phyloP scores from a whole-genome alignment of 2,113 vertebrate genomes.

The Nerophis ophidion region DNA sequence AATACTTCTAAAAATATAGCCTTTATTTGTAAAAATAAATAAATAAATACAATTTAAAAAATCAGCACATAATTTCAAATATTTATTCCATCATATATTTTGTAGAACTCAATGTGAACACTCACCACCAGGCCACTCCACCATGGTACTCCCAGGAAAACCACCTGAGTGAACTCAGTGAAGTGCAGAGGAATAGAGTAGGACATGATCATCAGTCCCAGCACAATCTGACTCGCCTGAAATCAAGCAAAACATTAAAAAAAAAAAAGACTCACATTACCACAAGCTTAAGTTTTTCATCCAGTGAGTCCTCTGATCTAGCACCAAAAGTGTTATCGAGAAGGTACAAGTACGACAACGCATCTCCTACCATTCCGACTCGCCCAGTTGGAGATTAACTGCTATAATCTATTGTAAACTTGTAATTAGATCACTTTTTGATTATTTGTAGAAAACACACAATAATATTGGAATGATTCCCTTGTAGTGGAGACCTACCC shows the following conservation, averaged over 20 bases:
- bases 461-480: neutral
- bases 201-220: conserved; percentile 65
- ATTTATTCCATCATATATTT: neutral
- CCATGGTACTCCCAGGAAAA: conserved; percentile 63
- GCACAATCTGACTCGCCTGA: conserved; percentile 68
- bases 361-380: no score
- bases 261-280: no score
- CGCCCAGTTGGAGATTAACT: no score
- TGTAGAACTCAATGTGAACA: neutral
- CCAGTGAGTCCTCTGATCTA: neutral
- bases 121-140: conserved; percentile 66
- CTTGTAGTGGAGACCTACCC: conserved; percentile 50
- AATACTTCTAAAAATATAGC: no score
- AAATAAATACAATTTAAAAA: no score
- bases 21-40: no score
- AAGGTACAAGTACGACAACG: no score
- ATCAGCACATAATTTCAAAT: neutral
- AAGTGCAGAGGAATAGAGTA: conserved; percentile 66
- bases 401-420: neutral
- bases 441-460: neutral
- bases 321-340: neutral
- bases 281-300: no score
- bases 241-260: conserved; percentile 7
- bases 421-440: neutral
- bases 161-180: conserved; percentile 49